Percentiles rank a stretch among this genome's conserved stretches.
phyloP scores from a whole-genome alignment of 1,140 invertebrate genomes.

The Diabrotica undecimpunctata region DNA sequence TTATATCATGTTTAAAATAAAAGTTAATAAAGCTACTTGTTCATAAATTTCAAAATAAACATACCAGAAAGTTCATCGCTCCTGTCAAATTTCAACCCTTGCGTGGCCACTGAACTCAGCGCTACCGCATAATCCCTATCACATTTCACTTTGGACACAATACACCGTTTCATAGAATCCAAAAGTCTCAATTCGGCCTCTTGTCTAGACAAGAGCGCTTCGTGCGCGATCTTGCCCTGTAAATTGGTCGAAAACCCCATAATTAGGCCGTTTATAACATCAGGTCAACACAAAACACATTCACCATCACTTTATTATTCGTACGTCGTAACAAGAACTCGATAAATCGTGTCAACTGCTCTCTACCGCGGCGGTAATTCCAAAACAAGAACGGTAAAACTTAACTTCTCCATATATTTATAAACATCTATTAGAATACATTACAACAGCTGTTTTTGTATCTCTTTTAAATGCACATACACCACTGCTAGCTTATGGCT shows the following conservation, averaged over 20 bases:
- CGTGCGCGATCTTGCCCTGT: constrained; percentile 77
- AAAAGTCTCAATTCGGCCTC: constrained; percentile 87
- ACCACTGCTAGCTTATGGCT: too few relatives aligned
- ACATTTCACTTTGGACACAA: constrained; percentile 81
- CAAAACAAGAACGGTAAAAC: too few relatives aligned
- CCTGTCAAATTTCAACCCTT: constrained; percentile 80
- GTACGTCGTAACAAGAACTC: too few relatives aligned
- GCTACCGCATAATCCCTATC: constrained; percentile 85
- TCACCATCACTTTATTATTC: not conserved
- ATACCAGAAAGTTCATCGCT: constrained; percentile 61
- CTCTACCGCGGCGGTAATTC: too few relatives aligned
- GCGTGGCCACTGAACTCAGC: constrained; percentile 70
- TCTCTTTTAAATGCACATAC: too few relatives aligned
- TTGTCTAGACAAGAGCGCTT: constrained; percentile 79
- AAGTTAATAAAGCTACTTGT: too few relatives aligned
- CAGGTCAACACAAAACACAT: not conserved
- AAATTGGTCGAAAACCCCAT: constrained; percentile 86
- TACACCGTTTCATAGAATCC: constrained; percentile 82
- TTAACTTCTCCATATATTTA: too few relatives aligned
- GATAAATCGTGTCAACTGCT: too few relatives aligned
- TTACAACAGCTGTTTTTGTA: too few relatives aligned
- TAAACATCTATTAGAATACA: too few relatives aligned
- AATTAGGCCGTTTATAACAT: constrained; percentile 4
- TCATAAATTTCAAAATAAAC: not conserved
- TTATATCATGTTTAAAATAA: too few relatives aligned